phyloP scores from a whole-genome alignment of 1,140 invertebrate species.

The Trichonephila clavipes region DNA sequence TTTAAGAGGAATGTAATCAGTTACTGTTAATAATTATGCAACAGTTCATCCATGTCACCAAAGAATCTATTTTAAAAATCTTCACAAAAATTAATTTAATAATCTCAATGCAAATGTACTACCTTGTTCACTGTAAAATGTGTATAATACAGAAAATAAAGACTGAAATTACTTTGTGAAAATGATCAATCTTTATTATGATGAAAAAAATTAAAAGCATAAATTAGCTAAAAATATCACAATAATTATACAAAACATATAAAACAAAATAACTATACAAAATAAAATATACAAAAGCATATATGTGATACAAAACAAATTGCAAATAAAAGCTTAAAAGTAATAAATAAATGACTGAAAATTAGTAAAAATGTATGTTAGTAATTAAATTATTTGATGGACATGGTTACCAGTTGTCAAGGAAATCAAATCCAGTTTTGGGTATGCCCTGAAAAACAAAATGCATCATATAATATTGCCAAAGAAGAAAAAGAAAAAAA shows the following conservation, averaged over 20 bases:
- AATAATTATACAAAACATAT: not conserved
- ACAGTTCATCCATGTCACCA: too few species aligned
- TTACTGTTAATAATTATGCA: too few species aligned
- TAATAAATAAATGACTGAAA: not conserved
- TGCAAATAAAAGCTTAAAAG: not conserved
- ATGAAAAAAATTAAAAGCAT: not conserved
- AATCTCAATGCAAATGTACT: too few species aligned
- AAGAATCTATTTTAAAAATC: too few species aligned
- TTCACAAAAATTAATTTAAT: too few species aligned
- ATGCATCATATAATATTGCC: not conserved
- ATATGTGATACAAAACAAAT: not conserved
- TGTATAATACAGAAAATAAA: too few species aligned
- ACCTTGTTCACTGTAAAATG: too few species aligned
- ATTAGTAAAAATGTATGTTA: not conserved
- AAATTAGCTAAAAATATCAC: not conserved
- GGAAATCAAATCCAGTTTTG: slow-evolving; percentile 88
- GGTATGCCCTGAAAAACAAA: slow-evolving; percentile 82
- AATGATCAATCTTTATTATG: not conserved
- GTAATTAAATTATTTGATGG: not conserved
- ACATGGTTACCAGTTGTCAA: slow-evolving; percentile 86
- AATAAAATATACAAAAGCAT: not conserved
- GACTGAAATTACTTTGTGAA: too few species aligned
- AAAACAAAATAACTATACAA: not conserved
- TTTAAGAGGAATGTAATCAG: too few species aligned
- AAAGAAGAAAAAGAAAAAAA: not conserved